These are phyloP conservation scores for Siniperca scherzeri DNA, from an alignment of 2,797 vertebrate genomes.

Conservation along the genomic window DNA sequence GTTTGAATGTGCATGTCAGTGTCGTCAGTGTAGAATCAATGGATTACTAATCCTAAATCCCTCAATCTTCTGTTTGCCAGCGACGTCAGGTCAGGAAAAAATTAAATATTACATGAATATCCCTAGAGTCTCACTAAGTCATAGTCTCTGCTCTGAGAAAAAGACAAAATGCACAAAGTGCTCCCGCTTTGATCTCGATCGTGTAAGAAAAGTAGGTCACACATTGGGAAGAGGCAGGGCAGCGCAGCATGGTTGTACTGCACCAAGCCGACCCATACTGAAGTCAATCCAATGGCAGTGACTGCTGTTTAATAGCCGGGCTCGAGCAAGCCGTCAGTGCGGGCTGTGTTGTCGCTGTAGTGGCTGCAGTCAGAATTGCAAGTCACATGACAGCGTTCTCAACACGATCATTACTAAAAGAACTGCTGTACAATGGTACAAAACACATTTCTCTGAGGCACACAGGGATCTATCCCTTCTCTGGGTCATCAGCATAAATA, in stretches of 20 bases:
- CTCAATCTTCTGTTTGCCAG: conserved; percentile 1
- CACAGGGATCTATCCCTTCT: too few relatives aligned
- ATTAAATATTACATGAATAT: conserved; percentile 17
- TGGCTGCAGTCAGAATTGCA: too few relatives aligned
- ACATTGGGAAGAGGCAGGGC: not conserved
- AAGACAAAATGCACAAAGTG: not conserved
- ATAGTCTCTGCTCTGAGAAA: conserved; percentile 3
- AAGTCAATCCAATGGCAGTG: not conserved
- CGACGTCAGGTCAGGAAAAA: conserved; percentile 17
- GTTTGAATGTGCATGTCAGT: not conserved
- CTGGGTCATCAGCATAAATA: too few relatives aligned
- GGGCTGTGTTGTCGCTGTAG: too few relatives aligned
- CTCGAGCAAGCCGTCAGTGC: too few relatives aligned
- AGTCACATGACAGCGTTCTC: too few relatives aligned
- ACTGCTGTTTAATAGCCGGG: too few relatives aligned
- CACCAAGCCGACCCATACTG: not conserved
- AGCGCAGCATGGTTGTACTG: not conserved
- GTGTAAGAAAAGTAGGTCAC: conserved; percentile 24
- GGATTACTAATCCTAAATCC: conserved; percentile 24
- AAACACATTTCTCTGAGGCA: too few relatives aligned
- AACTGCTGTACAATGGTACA: too few relatives aligned
- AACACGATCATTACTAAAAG: too few relatives aligned
- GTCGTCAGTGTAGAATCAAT: not conserved
- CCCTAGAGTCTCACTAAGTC: conserved; percentile 11
- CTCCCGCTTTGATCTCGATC: not conserved